Conservation (phyloP, 2,113 vertebrate genomes). For the Apus apus region DNA sequence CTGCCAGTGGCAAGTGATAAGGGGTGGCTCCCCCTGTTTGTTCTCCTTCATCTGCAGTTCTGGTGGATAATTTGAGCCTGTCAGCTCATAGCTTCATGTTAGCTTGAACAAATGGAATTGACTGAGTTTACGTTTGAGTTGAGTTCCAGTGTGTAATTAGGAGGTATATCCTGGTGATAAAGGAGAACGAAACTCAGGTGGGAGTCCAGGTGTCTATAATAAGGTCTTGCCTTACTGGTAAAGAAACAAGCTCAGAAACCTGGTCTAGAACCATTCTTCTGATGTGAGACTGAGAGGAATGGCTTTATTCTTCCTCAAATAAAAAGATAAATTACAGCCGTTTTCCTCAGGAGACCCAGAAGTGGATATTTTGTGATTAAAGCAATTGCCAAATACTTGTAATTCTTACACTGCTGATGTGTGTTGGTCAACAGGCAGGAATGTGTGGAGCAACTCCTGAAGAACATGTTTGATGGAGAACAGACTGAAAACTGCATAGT, state of each 20-base stretch:
- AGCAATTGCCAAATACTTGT: not conserved
- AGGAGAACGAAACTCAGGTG: rapidly evolving
- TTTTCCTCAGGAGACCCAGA: not conserved
- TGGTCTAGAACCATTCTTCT: not conserved
- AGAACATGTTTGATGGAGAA: slow-evolving; percentile 92
- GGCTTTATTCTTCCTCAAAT: not conserved
- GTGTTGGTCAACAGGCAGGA: slow-evolving; percentile 82
- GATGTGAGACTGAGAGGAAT: not conserved
- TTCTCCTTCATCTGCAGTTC: not conserved
- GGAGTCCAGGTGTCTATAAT: not conserved
- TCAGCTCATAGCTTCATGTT: not conserved
- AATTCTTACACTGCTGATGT: not conserved
- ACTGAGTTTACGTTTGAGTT: not conserved
- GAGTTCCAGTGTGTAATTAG: not conserved
- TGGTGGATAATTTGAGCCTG: not conserved
- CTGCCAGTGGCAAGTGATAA: not conserved
- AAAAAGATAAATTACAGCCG: not conserved
- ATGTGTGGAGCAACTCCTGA: slow-evolving; percentile 90
- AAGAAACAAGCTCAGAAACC: not conserved
- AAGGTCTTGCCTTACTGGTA: not conserved
- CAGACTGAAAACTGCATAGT: slow-evolving; percentile 90
- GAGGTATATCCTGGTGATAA: not conserved
- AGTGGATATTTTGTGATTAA: not conserved
- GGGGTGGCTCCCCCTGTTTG: too few species aligned
- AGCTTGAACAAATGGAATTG: not conserved